Evolutionary conservation across 2,888 invertebrate species (phyloP).

Genomic region (Cheilosia scutellata): DNA sequence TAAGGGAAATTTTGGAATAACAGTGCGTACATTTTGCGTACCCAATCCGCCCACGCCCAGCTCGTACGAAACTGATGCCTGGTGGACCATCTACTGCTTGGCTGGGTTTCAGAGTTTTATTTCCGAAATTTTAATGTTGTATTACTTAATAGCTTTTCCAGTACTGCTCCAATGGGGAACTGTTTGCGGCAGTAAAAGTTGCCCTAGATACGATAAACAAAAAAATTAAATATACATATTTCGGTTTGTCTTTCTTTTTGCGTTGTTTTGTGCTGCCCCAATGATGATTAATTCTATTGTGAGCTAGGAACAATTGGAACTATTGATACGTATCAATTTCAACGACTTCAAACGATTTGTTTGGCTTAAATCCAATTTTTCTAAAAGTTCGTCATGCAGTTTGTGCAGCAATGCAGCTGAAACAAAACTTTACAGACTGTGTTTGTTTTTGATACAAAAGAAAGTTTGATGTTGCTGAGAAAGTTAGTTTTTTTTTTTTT

Average conservation of each 20-base stretch:
- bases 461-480: slow-evolving; percentile 27
- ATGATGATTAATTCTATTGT: neutral
- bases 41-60: slow-evolving; percentile 43
- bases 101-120: slow-evolving; percentile 52
- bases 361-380: slow-evolving; percentile 46
- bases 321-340: slow-evolving; percentile 68
- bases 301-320: slow-evolving; percentile 51
- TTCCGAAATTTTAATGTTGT: slow-evolving; percentile 72
- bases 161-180: slow-evolving; percentile 59
- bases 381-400: slow-evolving; percentile 30
- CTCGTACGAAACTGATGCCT: neutral
- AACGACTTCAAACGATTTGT: slow-evolving; percentile 43
- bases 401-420: slow-evolving; percentile 20
- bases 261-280: slow-evolving; percentile 6
- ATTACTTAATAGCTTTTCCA: slow-evolving; percentile 74
- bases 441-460: neutral
- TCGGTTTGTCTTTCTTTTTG: slow-evolving; percentile 16
- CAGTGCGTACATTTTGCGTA: slow-evolving; percentile 36
- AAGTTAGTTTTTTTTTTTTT: slow-evolving; percentile 17
- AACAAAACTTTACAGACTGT: slow-evolving; percentile 42
- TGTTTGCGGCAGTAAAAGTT: slow-evolving; percentile 67
- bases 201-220: slow-evolving; percentile 70
- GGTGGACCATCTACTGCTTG: slow-evolving; percentile 27
- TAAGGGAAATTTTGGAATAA: slow-evolving; percentile 39
- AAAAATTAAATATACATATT: slow-evolving; percentile 30